These are phyloP conservation scores for Gonioctena quinquepunctata DNA, from an alignment of 1,140 invertebrate species.

Conservation along the genomic window DNA sequence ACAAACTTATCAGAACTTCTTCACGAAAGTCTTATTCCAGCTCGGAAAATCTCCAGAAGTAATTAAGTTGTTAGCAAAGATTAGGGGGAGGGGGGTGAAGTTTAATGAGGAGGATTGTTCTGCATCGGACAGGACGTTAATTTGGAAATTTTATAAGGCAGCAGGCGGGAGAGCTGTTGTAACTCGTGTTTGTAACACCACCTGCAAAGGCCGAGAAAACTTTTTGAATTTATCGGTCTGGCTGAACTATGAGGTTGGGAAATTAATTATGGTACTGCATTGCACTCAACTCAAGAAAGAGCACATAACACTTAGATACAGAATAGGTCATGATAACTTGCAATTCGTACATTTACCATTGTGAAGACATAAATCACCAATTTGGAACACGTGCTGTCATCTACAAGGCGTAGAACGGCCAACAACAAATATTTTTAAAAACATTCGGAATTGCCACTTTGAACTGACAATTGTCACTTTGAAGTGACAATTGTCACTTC, in stretches of 20 bases:
- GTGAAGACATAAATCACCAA: too few species aligned
- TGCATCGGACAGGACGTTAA: constrained; percentile 32
- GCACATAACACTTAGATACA: too few species aligned
- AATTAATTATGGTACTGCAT: background rate
- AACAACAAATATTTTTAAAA: too few species aligned
- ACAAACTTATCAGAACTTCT: constrained; percentile 1
- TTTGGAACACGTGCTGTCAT: too few species aligned
- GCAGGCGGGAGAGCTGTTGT: background rate
- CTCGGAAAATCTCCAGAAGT: constrained; percentile 17
- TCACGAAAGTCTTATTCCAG: background rate
- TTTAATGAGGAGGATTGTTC: constrained; percentile 33
- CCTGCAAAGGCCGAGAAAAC: background rate
- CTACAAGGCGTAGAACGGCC: too few species aligned
- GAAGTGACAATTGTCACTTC: too few species aligned
- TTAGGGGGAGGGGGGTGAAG: constrained; percentile 11
- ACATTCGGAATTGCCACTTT: too few species aligned
- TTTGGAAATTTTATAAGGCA: constrained; percentile 27
- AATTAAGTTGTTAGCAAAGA: constrained; percentile 30
- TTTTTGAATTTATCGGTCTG: constrained; percentile 1
- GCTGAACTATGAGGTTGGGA: background rate
- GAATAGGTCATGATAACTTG: too few species aligned
- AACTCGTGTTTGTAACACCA: background rate
- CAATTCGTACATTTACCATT: too few species aligned
- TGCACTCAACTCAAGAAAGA: too few species aligned
- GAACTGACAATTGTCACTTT: too few species aligned